Percentiles rank a stretch among this genome's conserved stretches.
Conservation (phyloP, 2,113 vertebrate species). For the Poeciliopsis prolifica region DNA sequence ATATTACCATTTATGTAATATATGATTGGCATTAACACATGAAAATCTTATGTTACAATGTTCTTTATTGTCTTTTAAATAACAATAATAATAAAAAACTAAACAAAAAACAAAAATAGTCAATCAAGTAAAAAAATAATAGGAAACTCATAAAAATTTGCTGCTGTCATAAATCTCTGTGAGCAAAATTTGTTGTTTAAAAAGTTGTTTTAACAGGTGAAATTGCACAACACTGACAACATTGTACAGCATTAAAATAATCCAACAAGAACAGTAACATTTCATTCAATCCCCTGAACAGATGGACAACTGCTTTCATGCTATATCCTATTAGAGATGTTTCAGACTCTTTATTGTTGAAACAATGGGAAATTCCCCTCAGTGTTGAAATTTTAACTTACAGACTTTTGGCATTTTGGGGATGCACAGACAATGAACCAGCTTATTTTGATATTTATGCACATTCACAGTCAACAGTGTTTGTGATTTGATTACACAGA, state of each 20-base stretch:
- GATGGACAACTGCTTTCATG: slow-evolving; percentile 10
- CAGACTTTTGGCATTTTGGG: slow-evolving; percentile 21
- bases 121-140: background rate
- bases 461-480: slow-evolving; percentile 18
- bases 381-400: background rate
- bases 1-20: too few relatives aligned
- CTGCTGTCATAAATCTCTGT: too few relatives aligned
- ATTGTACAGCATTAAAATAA: too few relatives aligned
- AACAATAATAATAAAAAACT: background rate
- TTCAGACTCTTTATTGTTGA: slow-evolving; percentile 4
- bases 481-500: slow-evolving; percentile 44
- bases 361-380: background rate
- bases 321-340: slow-evolving; percentile 20
- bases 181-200: too few relatives aligned
- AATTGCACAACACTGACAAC: too few relatives aligned
- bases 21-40: too few relatives aligned
- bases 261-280: background rate
- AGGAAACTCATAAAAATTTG: background rate
- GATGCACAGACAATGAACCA: slow-evolving; percentile 14
- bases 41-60: too few relatives aligned
- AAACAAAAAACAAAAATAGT: background rate
- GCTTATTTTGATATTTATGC: slow-evolving; percentile 23
- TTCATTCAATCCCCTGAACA: background rate
- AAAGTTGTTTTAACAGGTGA: too few relatives aligned
- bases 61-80: too few relatives aligned